Conservation (phyloP, 2,797 vertebrate species). For the Neosalanx taihuensis region DNA sequence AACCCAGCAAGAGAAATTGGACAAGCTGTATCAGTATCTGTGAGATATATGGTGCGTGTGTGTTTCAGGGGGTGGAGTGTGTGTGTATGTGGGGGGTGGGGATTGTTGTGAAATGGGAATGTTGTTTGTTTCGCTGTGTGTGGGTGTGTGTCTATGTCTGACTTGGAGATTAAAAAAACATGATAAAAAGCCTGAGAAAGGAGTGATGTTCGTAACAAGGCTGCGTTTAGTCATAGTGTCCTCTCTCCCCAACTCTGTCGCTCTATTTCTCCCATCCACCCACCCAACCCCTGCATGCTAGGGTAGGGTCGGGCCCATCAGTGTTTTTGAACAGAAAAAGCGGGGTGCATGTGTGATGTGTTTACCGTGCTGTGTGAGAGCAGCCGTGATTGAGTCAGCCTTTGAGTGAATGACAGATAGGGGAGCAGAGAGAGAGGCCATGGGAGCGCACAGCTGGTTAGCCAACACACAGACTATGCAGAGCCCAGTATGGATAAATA, state of each 20-base stretch:
- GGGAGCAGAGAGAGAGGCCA: constrained; percentile 38
- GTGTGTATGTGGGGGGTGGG: neutral
- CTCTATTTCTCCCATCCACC: neutral
- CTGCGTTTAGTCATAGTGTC: neutral
- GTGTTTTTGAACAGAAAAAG: neutral
- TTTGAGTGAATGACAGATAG: constrained; percentile 43
- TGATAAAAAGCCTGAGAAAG: neutral
- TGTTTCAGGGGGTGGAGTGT: neutral
- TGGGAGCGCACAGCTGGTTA: constrained; percentile 54
- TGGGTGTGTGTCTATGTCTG: constrained; percentile 19
- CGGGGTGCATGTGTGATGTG: constrained; percentile 12
- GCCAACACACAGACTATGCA: constrained; percentile 53
- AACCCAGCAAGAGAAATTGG: constrained; percentile 40
- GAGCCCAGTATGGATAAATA: constrained; percentile 50
- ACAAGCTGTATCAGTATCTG: constrained; percentile 33
- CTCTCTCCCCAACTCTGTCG: neutral
- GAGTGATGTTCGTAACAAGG: neutral
- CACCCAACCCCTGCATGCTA: neutral
- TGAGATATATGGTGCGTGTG: neutral
- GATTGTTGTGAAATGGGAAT: neutral
- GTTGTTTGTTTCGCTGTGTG: constrained; percentile 3
- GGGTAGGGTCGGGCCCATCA: neutral
- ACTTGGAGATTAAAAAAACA: neutral
- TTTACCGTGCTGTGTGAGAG: constrained; percentile 26
- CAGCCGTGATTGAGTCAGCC: constrained; percentile 48